Percentiles rank a stretch among this genome's conserved stretches.
phyloP scores from a whole-genome alignment of 2,113 vertebrate genomes.

The Atherinomorus stipes region DNA sequence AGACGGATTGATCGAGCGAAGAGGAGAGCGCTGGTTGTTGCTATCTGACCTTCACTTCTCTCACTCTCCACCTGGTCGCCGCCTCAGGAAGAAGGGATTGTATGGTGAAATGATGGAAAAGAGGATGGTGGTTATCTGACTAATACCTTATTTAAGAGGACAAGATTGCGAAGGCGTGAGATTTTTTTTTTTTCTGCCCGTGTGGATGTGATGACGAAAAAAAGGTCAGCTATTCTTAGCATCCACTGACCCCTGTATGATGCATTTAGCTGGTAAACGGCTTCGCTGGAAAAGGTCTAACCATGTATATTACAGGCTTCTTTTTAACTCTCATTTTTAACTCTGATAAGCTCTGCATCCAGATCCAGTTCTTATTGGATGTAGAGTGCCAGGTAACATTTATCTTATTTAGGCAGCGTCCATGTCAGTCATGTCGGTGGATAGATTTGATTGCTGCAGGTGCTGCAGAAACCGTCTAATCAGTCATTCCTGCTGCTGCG shows the following conservation, averaged over 20 bases:
- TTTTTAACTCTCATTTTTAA: too few relatives aligned
- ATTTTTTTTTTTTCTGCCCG: slow-evolving; percentile 44
- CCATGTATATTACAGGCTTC: background rate
- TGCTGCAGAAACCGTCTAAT: background rate
- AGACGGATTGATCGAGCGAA: slow-evolving; percentile 39
- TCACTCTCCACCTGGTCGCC: slow-evolving; percentile 33
- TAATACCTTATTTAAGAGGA: slow-evolving; percentile 66
- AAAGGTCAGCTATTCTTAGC: slow-evolving; percentile 77
- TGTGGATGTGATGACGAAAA: slow-evolving; percentile 60
- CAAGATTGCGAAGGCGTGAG: slow-evolving; percentile 65
- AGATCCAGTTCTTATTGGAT: background rate
- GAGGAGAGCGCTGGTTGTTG: slow-evolving; percentile 39
- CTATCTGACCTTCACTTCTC: slow-evolving; percentile 57
- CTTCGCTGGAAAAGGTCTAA: background rate
- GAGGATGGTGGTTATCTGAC: slow-evolving; percentile 69
- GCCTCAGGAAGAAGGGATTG: slow-evolving; percentile 56
- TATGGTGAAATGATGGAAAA: slow-evolving; percentile 60
- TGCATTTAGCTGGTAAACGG: slow-evolving; percentile 49
- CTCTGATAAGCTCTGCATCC: background rate
- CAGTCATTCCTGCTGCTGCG: background rate
- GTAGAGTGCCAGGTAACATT: background rate
- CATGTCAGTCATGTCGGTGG: background rate
- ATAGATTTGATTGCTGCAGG: background rate
- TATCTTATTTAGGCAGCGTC: too few relatives aligned
- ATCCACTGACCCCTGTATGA: slow-evolving; percentile 38